Conservation (phyloP, 2,113 vertebrate genomes). For the Nycticryphes semicollaris region DNA sequence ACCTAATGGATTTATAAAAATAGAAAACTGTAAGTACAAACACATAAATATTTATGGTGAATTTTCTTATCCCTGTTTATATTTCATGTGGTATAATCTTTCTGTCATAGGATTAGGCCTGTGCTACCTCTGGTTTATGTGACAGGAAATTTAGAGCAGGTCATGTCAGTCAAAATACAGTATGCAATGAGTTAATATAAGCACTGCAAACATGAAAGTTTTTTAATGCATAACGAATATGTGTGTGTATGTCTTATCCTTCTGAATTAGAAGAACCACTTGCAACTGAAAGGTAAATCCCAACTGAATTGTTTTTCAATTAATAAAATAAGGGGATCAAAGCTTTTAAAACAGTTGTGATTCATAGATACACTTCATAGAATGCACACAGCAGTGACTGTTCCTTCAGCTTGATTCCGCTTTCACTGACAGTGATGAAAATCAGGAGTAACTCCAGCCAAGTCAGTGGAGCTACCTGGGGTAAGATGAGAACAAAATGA, state of each 20-base stretch:
- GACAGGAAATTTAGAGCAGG: background rate
- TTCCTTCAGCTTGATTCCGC: background rate
- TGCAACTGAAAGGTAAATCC: conserved; percentile 11
- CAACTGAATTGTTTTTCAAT: background rate
- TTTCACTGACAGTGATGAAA: background rate
- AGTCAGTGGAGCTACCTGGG: background rate
- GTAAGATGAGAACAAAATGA: conserved; percentile 30
- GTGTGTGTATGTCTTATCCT: background rate
- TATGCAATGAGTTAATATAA: background rate
- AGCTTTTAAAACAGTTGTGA: background rate
- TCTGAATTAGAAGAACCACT: background rate
- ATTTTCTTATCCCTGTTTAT: conserved; percentile 6
- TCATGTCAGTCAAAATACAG: background rate
- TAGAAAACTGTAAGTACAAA: conserved; percentile 5
- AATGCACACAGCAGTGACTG: background rate
- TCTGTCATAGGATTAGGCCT: background rate
- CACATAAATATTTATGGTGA: conserved; percentile 43
- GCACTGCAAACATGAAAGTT: background rate
- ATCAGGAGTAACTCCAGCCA: background rate
- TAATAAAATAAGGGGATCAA: background rate
- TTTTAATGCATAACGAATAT: background rate
- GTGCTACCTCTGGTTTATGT: background rate
- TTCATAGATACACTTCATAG: background rate
- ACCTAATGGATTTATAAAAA: conserved; percentile 42
- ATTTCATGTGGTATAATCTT: background rate